Percentiles rank a stretch among this genome's conserved stretches.
Conservation (phyloP, 2,888 invertebrate genomes). For the Chloroclystis v-ata region DNA sequence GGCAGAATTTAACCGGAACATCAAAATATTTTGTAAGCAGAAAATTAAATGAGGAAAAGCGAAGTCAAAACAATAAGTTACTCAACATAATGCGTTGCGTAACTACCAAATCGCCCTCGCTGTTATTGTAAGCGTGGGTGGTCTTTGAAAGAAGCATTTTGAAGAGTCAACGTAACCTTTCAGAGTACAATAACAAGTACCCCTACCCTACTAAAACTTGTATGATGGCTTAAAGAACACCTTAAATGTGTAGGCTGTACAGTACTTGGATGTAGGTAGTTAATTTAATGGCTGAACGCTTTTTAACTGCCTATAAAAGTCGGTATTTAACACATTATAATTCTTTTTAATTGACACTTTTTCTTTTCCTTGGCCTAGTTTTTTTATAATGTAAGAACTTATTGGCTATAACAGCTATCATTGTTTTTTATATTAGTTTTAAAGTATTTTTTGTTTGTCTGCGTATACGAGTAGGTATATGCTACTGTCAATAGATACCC, state of each 20-base stretch:
- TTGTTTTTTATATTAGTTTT: too few relatives aligned
- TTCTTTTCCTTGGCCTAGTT: slow-evolving; percentile 31
- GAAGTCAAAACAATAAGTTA: slow-evolving; percentile 1
- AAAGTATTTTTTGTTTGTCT: too few relatives aligned
- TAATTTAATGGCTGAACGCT: slow-evolving; percentile 11
- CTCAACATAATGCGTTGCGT: neutral
- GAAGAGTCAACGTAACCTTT: slow-evolving; percentile 14
- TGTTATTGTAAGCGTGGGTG: slow-evolving; percentile 5
- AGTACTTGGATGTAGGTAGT: slow-evolving; percentile 7
- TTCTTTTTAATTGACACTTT: slow-evolving; percentile 24
- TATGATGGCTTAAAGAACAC: slow-evolving; percentile 6
- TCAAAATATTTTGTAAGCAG: neutral
- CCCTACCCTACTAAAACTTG: slow-evolving; percentile 23
- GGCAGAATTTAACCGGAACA: too few relatives aligned
- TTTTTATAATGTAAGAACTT: too few relatives aligned
- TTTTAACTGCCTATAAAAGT: slow-evolving; percentile 16
- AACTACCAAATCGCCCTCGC: slow-evolving; percentile 1
- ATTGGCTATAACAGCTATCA: too few relatives aligned
- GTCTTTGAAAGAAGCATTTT: slow-evolving; percentile 3
- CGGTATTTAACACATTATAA: slow-evolving; percentile 12
- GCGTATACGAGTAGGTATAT: too few relatives aligned
- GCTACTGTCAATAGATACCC: too few relatives aligned
- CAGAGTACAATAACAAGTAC: slow-evolving; percentile 15
- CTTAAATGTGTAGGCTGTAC: neutral
- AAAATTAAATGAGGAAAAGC: neutral